Conservation (phyloP, 2,888 invertebrate genomes). For the Drosophila nigricruria region DNA sequence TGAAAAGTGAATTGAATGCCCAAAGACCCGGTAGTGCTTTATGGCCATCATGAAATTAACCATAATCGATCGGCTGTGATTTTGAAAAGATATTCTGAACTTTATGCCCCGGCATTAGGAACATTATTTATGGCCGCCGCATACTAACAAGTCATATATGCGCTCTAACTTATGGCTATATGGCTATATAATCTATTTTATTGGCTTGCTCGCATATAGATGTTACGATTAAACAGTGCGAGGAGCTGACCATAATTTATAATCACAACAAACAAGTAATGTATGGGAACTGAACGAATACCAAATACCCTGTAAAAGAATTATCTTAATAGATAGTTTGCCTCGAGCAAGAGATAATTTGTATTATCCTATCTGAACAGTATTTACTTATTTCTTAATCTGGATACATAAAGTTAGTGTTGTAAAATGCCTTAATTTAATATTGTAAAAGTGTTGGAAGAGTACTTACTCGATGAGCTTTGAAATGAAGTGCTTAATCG, state of each 20-base stretch:
- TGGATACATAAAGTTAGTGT: background rate
- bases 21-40: constrained; percentile 47
- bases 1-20: constrained; percentile 13
- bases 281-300: background rate
- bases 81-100: constrained; percentile 50
- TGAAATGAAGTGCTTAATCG: constrained; percentile 1
- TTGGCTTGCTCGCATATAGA: constrained; percentile 58
- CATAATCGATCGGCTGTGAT: constrained; percentile 72
- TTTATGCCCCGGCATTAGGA: constrained; percentile 32
- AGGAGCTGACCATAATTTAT: constrained; percentile 62
- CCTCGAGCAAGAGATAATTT: too few relatives aligned
- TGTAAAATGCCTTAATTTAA: background rate
- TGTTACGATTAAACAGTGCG: constrained; percentile 60
- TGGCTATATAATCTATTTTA: constrained; percentile 66
- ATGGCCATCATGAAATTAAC: constrained; percentile 62
- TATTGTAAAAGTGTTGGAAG: background rate
- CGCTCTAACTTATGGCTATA: constrained; percentile 55
- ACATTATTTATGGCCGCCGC: constrained; percentile 41
- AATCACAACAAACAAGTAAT: constrained; percentile 42
- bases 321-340: background rate
- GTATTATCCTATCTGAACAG: too few relatives aligned
- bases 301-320: constrained; percentile 23
- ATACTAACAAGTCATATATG: constrained; percentile 44
- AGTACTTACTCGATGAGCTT: background rate
- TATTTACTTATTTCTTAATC: background rate